Base-by-base conservation (phyloP, 1,140 invertebrate species). In the Temnothorax curvispinosus region DNA sequence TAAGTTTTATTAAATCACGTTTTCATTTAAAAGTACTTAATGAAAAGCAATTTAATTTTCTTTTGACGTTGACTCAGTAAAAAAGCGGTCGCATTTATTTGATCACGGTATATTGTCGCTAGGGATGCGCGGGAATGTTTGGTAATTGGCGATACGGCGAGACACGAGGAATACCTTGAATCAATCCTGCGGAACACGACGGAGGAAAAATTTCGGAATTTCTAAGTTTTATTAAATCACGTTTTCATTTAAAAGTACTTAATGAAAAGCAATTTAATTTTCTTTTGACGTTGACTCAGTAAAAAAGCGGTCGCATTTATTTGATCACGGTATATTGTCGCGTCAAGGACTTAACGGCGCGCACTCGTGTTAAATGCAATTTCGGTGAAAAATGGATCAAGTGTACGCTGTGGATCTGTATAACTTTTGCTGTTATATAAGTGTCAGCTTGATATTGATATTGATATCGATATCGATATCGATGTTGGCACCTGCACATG, bases 361-460 rank as follows among this genome's bases (percentile, higher is more conserved):
- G 11, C 50, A 56, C 38, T 35, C 41, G 69, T 62, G 52, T 74
- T 74, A 74, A 84, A 84, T 18, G 69, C 54, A 74, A 84, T 74
- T 35, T 60, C 18, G 27, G 27, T 75, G 80, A 75, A 74, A 74
- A 84, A 84, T 84, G 67, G 69, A 84, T 84, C 80, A 74, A 84
- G 54, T 50, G 56, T n/a, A 35, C 13, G 41, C 32, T 32, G 52
- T 15, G 38, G 47, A 27, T 18, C 35, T 56, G 38, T 71, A 69
- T 38, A 71, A 81, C 38, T 38, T 84, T 84, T 21, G 27, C 27
- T n/a, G 80, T 74, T 74, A 35, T 15, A 15, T 18, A 56, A 82
- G 21, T 44, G 65, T 18, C 35, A 32, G 78, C 18, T 44, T 47
- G 60, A 41, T 80, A 80, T 80, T 32, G 71, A 72, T 72, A 75